Base-by-base conservation (phyloP, 2,797 vertebrate genomes). In the Thaleichthys pacificus region DNA sequence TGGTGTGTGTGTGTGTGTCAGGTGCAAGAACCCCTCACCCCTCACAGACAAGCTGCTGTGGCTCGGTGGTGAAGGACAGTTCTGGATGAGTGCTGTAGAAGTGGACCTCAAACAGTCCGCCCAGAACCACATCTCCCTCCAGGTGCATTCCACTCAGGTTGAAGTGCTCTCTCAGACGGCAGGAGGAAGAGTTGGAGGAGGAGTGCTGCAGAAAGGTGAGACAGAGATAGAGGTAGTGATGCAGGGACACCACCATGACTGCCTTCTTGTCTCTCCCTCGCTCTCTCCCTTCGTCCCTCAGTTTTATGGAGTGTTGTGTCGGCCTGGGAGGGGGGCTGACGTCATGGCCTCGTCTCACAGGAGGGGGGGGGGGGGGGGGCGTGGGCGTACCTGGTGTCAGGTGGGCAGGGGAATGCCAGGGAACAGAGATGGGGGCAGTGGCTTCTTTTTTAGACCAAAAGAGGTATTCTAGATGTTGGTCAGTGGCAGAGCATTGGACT, bases 61-160 rank as follows among this genome's bases (percentile, higher is more conserved):
- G 91, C 69, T 91, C 72, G 12, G 86, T 86, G 19, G 75, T 89
- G 56, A 90, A 93, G 6, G 80, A 84, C 49, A 83, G 66, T 28
- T 92, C 85, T 21, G 91, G 86, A 21, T 87, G 88, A 11, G 85
- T 61, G 21, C 90, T 88, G 47, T 81, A 83, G 58, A 87, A 89
- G 61, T 91, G 87, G 9, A 91, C 71, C n/a, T 86, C 80, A 66
- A 92, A 93, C 17, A 89, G 63, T 3, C 91, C 91, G 51, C 91
- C 90, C 0, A 93, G 71, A 63, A 91, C 68, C 49, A 91, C 69
- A 76, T 92, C 90, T 70, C 91, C 91, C 47, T 77, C n/a, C 60
- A 81, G 84, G 56, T 81, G 79, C 79, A 91, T 85, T 1, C 67
- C 54, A 15, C 21, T 35, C 30, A 90, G 82, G 30, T 69, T 64